Conservation (phyloP, 2,797 vertebrate species). For the Synaphobranchus kaupii region DNA sequence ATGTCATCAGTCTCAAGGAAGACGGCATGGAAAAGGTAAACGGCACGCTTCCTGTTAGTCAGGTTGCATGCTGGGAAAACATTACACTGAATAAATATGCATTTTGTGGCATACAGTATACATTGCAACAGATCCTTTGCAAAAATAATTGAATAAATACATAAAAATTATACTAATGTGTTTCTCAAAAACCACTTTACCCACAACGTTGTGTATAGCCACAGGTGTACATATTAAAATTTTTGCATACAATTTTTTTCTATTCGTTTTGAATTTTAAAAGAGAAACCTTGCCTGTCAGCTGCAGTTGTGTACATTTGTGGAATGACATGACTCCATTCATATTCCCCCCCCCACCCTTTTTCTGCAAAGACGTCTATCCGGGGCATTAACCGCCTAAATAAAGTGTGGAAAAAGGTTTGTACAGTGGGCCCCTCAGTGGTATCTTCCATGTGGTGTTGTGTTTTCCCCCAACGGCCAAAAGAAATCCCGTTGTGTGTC, state of each 20-base stretch:
- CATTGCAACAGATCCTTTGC: slow-evolving; percentile 8
- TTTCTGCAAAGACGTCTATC: slow-evolving; percentile 79
- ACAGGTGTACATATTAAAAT: neutral
- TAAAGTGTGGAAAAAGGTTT: slow-evolving; percentile 98
- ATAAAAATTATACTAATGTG: neutral
- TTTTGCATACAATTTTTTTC: neutral
- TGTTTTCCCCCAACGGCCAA: slow-evolving; percentile 22
- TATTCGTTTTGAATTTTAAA: neutral
- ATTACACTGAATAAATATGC: neutral
- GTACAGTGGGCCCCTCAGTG: slow-evolving; percentile 67
- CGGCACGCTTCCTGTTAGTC: neutral
- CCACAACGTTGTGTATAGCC: neutral
- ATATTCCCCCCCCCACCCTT: slow-evolving; percentile 62
- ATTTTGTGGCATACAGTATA: neutral
- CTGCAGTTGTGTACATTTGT: neutral
- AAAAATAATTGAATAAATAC: neutral
- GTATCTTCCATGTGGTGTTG: slow-evolving; percentile 37
- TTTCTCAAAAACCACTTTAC: neutral
- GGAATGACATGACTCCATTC: slow-evolving; percentile 48
- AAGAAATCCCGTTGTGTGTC: slow-evolving; percentile 39
- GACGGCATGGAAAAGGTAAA: slow-evolving; percentile 95
- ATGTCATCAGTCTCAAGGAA: slow-evolving; percentile 96
- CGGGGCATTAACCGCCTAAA: slow-evolving; percentile 84
- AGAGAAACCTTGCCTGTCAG: neutral
- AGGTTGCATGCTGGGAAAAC: neutral